Evolutionary conservation across 2,797 vertebrate genomes (phyloP), one percentile per base, ranked within the genome.

Genomic region (Hippoglossus hippoglossus): DNA sequence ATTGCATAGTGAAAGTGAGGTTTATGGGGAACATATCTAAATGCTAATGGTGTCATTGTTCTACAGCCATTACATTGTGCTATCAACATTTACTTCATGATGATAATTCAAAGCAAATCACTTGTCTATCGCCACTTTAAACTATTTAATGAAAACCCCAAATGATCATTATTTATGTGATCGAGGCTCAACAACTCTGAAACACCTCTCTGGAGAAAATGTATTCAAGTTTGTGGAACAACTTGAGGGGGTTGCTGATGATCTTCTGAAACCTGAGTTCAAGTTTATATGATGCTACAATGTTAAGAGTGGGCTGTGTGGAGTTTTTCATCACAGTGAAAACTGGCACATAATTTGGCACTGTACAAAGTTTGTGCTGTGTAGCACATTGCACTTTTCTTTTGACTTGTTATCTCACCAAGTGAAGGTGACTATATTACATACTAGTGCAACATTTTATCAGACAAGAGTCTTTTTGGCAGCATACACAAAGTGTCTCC

Each of bases 231-330:
- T 12, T 6, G 46, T 67, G 54, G 50, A 71, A 71, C 7, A 21
- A 39, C 34, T 74, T 65, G 41, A 69, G 55, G 64, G 49, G 25
- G 50, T 31, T 73, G 77, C 82, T 79, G 73, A 79, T 80, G 68
- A 81, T 61, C 9, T 67, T 71, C 12, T 74, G 59, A 73, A 87
- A 84, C 85, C 89, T 90, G 89, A 91, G 89, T 82, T 87, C n/a
- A 73, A 70, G 72, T 85, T 82, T 72, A 78, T 73, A 63, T 31
- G 50, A 66, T 51, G 67, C 69, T 81, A 77, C 63, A 12, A 1
- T 69, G 56, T 26, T 70, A 61, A 80, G 62, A 62, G 69, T 25
- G 67, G 67, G 69, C 54, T 44, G n/a, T 71, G 60, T 79, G 54
- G 68, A 63, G 53, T 73, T 72, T 74, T 49, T 79, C 47, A 50